phyloP scores from a whole-genome alignment of 1,140 invertebrate genomes.

The Solenopsis invicta region DNA sequence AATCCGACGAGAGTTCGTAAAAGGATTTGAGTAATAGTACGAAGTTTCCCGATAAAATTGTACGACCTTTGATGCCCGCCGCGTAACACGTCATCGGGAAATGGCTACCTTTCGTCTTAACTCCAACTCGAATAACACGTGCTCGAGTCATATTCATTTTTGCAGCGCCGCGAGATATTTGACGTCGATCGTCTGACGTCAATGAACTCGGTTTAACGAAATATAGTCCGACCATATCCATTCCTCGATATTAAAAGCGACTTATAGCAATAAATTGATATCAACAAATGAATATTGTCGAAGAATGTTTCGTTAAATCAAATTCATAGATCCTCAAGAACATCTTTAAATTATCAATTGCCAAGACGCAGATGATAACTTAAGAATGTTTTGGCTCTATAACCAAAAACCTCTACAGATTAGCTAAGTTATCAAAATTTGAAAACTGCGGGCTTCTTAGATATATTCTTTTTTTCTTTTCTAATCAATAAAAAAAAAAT shows the following conservation, averaged over 20 bases:
- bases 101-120: not conserved
- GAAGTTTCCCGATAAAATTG: constrained; percentile 1
- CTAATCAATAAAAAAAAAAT: too few species aligned
- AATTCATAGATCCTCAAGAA: too few species aligned
- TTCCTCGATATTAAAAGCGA: not conserved
- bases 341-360: too few species aligned
- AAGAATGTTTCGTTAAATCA: too few species aligned
- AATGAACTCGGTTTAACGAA: not conserved
- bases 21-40: constrained; percentile 31
- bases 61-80: constrained; percentile 39
- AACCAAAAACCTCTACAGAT: too few species aligned
- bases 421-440: too few species aligned
- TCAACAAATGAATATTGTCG: too few species aligned
- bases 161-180: not conserved
- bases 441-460: too few species aligned
- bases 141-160: constrained; percentile 26
- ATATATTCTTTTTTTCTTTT: too few species aligned
- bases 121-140: constrained; percentile 14
- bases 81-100: constrained; percentile 45
- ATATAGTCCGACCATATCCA: not conserved
- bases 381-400: too few species aligned
- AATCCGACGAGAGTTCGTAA: constrained; percentile 45
- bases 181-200: constrained; percentile 39
- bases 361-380: too few species aligned
- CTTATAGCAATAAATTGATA: not conserved